Evolutionary conservation across 2,888 invertebrate genomes (phyloP), one percentile per base, ranked within the genome.

Genomic region (Oxytorus armatus): DNA sequence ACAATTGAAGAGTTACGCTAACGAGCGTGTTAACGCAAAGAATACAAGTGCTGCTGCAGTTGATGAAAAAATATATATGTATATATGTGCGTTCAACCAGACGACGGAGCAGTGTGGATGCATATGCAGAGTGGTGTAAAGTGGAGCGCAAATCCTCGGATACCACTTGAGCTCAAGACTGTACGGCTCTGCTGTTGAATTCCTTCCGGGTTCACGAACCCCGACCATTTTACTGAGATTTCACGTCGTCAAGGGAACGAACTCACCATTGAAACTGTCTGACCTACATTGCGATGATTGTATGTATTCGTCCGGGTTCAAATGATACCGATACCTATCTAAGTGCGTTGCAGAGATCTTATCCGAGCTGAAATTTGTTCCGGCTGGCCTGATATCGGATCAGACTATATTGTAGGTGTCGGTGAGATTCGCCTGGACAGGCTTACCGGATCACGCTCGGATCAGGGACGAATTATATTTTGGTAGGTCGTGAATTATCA

Each of bases 181-280:
- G n/a, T n/a, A 49, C 33, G 73, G 49, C 29, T 36, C 68, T 23
- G 29, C 47, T 55, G 55, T 49, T 61, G 61, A 57, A 63, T 74
- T 49, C 73, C 79, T 79, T 83, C 83, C 83, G 83, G 79, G 83
- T 81, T 81, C 59, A 79, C 79, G 83, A 83, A 65, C 77, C 65
- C 53, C 18, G 36, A 57, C 51, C 63, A 76, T 61, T 77, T 70
- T 44, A 53, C 75, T 51, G 69, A 63, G 79, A 75, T 75, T 79
- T 59, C 10, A 51, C 65, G 36, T 79, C 70, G 69, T 75, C 59
- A 65, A 65, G 49, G 47, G 47, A 63, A 49, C 69, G 29, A 57
- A 59, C 74, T 42, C 16, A 49, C 65, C 57, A 70, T 65, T 75
- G 39, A 49, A n/a, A n/a, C n/a, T n/a, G n/a, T n/a, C 57, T 59